Evolutionary conservation across 2,797 vertebrate species (phyloP).

Genomic region (Zalophus californianus): DNA sequence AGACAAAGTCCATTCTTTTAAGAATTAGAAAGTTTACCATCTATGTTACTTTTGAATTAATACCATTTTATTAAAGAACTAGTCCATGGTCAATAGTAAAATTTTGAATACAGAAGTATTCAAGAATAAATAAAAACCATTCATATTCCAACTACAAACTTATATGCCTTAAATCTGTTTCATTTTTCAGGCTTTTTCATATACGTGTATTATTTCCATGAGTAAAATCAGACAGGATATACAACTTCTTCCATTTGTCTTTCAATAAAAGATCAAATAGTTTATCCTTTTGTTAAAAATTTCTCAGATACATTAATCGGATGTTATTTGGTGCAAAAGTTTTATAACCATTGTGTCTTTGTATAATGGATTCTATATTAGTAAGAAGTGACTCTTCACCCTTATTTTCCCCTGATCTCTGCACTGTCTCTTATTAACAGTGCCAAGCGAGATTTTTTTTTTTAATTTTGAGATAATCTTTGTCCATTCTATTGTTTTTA

Average conservation of each 20-base stretch:
- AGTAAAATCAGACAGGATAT: not conserved
- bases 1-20: not conserved
- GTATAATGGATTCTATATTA: not conserved
- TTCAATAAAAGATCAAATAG: not conserved
- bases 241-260: not conserved
- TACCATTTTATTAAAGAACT: not conserved
- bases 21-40: not conserved
- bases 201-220: not conserved
- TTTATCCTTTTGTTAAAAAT: not conserved
- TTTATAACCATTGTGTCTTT: not conserved
- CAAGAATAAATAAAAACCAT: not conserved
- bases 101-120: constrained; percentile 8
- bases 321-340: not conserved
- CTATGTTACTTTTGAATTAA: not conserved
- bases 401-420: not conserved
- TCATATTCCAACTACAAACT: not conserved
- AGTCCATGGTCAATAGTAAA: not conserved
- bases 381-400: constrained; percentile 23
- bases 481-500: not conserved
- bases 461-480: not conserved
- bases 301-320: not conserved
- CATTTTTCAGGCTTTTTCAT: not conserved
- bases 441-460: not conserved
- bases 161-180: not conserved
- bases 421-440: not conserved